These are phyloP conservation scores for Sesamia inferens DNA, from an alignment of 2,888 invertebrate species.

Conservation along the genomic window DNA sequence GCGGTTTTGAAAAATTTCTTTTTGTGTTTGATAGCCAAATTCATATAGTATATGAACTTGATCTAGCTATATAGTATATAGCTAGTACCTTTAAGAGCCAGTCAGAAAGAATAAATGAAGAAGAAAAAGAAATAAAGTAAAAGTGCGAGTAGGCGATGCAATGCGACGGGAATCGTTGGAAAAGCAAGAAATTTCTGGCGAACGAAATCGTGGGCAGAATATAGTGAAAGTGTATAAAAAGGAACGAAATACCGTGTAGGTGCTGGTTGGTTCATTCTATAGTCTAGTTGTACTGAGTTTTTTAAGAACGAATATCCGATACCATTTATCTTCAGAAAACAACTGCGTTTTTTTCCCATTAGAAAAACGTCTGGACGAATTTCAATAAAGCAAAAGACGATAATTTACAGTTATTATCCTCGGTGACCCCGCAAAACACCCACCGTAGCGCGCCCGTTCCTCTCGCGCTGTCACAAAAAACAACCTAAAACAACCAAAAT, in stretches of 20 bases:
- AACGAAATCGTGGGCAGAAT: background rate
- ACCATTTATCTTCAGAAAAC: slow-evolving; percentile 26
- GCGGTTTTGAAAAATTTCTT: background rate
- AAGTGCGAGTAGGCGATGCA: background rate
- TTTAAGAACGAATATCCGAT: background rate
- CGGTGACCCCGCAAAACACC: slow-evolving; percentile 89
- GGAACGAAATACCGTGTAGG: background rate
- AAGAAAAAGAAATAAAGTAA: background rate
- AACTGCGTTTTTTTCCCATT: slow-evolving; percentile 75
- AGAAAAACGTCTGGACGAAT: slow-evolving; percentile 82
- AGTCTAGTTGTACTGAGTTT: background rate
- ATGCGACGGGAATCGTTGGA: background rate
- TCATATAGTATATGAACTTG: background rate
- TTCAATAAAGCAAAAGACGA: slow-evolving; percentile 88
- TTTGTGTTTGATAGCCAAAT: background rate
- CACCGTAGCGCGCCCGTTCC: slow-evolving; percentile 82
- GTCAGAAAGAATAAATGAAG: background rate
- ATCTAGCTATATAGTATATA: background rate
- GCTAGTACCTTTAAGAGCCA: background rate
- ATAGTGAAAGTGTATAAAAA: background rate
- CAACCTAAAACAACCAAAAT: slow-evolving; percentile 84
- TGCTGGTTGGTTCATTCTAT: background rate
- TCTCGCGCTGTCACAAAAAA: slow-evolving; percentile 86
- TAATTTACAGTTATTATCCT: slow-evolving; percentile 90
- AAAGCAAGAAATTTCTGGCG: background rate